phyloP scores from a whole-genome alignment of 2,113 vertebrate species.

The Urocynchramus pylzowi region DNA sequence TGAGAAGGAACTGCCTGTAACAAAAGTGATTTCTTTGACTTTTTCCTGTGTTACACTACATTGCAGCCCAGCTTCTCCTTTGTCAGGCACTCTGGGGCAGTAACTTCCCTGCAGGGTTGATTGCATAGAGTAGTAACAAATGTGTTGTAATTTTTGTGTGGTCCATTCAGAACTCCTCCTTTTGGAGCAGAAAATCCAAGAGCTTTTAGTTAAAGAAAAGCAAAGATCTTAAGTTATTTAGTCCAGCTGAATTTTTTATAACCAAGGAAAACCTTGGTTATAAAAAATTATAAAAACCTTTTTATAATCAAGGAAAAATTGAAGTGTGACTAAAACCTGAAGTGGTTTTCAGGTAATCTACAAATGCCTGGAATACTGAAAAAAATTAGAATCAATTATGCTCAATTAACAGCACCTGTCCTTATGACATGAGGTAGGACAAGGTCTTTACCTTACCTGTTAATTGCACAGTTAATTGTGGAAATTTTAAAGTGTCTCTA shows the following conservation, averaged over 20 bases:
- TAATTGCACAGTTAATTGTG: neutral
- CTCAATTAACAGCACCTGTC: neutral
- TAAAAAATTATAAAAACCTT: too few relatives aligned
- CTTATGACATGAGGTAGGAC: neutral
- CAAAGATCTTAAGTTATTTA: neutral
- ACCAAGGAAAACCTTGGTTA: neutral
- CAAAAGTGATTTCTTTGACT: neutral
- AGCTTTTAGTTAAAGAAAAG: neutral
- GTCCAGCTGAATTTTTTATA: neutral
- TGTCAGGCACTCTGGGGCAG: neutral
- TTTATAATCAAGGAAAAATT: neutral
- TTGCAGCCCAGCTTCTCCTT: neutral
- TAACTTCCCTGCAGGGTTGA: neutral
- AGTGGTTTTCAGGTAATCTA: neutral
- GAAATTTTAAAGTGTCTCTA: neutral
- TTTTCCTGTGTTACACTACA: neutral
- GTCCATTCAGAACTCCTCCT: neutral
- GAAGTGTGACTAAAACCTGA: neutral
- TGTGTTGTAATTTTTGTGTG: neutral
- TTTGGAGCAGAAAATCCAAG: neutral
- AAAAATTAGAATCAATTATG: neutral
- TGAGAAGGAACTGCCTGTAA: neutral
- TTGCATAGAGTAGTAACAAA: neutral
- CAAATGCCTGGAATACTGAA: neutral
- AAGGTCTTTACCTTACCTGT: neutral